Conservation (phyloP, 2,888 invertebrate genomes). For the Pyralis farinalis region DNA sequence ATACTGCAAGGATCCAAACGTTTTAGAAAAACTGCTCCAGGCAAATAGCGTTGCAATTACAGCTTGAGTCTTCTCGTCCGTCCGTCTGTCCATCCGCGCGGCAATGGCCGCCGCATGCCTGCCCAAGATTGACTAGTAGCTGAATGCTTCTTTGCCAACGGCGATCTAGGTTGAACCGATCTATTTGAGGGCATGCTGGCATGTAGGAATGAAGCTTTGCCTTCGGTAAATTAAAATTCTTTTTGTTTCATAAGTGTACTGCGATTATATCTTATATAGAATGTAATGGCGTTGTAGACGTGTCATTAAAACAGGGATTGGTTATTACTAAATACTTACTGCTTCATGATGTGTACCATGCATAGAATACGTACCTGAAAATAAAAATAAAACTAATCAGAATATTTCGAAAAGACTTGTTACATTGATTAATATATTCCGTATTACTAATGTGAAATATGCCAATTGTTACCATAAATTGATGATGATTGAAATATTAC, state of each 20-base stretch:
- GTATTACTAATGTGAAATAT: too few relatives aligned
- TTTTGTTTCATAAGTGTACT: slow-evolving; percentile 63
- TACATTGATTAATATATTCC: too few relatives aligned
- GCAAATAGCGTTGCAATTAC: slow-evolving; percentile 72
- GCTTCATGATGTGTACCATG: slow-evolving; percentile 14
- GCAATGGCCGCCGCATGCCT: slow-evolving; percentile 75
- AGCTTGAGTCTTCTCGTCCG: slow-evolving; percentile 58
- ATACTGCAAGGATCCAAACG: slow-evolving; percentile 31
- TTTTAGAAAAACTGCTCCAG: slow-evolving; percentile 66
- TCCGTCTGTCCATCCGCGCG: slow-evolving; percentile 51
- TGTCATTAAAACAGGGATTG: slow-evolving; percentile 38
- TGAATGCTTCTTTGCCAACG: slow-evolving; percentile 62
- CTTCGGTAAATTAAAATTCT: slow-evolving; percentile 69
- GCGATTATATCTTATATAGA: slow-evolving; percentile 50
- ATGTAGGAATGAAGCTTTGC: slow-evolving; percentile 57
- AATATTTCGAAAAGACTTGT: too few relatives aligned
- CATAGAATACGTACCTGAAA: slow-evolving; percentile 18
- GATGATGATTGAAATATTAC: too few relatives aligned
- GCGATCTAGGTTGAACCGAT: slow-evolving; percentile 63
- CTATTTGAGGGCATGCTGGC: slow-evolving; percentile 56
- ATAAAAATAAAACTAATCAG: neutral
- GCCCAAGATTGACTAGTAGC: slow-evolving; percentile 76
- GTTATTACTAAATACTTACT: slow-evolving; percentile 37
- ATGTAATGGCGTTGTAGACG: slow-evolving; percentile 40
- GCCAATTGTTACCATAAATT: too few relatives aligned